Evolutionary conservation across 2,888 invertebrate genomes (phyloP).

Genomic region (Sesia bembeciformis): DNA sequence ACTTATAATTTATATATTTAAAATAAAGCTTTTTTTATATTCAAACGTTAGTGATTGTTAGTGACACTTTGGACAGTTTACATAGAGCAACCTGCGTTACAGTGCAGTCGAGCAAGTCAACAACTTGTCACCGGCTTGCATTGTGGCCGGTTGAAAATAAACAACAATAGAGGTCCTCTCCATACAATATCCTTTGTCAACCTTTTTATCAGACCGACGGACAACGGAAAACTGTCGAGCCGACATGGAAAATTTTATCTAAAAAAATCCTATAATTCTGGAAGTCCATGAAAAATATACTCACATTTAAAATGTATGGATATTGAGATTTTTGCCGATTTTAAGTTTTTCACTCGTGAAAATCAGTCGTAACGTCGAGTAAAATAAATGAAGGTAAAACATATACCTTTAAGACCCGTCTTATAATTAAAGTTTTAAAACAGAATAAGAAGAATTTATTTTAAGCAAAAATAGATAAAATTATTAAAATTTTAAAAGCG

Average conservation of each 20-base stretch:
- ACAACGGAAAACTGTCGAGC: constrained; percentile 9
- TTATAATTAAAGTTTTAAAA: too few species aligned
- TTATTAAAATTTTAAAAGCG: too few species aligned
- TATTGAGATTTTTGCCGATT: too few species aligned
- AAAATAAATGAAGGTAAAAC: too few species aligned
- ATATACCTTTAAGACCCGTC: too few species aligned
- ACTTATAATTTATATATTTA: not conserved
- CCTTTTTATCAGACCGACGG: constrained; percentile 56
- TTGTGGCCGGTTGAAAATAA: constrained; percentile 60
- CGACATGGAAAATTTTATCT: not conserved
- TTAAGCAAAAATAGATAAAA: too few species aligned
- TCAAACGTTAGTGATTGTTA: not conserved
- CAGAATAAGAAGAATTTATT: too few species aligned
- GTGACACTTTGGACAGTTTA: not conserved
- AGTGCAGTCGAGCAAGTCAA: constrained; percentile 38
- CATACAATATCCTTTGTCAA: constrained; percentile 72
- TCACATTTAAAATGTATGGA: too few species aligned
- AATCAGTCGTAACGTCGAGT: too few species aligned
- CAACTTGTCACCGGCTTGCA: constrained; percentile 60
- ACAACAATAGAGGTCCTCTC: constrained; percentile 62
- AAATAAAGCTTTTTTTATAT: not conserved
- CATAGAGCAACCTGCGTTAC: constrained; percentile 32
- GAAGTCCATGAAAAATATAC: too few species aligned
- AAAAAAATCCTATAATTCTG: too few species aligned
- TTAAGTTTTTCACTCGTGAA: too few species aligned